These are phyloP conservation scores for Penaeus indicus DNA, from an alignment of 1,140 invertebrate genomes.

Conservation along the genomic window DNA sequence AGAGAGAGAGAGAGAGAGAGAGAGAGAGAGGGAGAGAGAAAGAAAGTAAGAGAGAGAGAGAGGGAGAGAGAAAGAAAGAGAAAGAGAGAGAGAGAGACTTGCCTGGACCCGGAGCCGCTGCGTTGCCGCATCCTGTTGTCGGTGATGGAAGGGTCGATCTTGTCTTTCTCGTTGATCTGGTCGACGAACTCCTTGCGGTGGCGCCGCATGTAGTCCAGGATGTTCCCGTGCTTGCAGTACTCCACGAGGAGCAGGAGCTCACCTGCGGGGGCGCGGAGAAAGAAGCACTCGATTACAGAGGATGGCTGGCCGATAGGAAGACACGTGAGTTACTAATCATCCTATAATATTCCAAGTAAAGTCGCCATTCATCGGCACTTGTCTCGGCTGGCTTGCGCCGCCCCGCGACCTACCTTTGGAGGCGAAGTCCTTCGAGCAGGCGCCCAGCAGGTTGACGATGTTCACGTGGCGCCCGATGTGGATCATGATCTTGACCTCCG, in stretches of 20 bases:
- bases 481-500: constrained; percentile 94
- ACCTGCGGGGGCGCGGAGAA: neutral
- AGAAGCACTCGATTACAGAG: no score
- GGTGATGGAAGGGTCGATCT: constrained; percentile 41
- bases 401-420: neutral
- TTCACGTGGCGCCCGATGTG: constrained; percentile 94
- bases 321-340: neutral
- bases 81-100: neutral
- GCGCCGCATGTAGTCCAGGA: constrained; percentile 85
- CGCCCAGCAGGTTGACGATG: constrained; percentile 93
- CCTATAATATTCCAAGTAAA: no score
- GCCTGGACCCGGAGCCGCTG: constrained; percentile 47
- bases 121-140: constrained; percentile 36
- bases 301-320: neutral
- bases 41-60: no score
- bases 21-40: no score
- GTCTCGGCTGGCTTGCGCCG: no score
- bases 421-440: constrained; percentile 89
- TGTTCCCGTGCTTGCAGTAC: constrained; percentile 90
- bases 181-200: constrained; percentile 84
- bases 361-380: constrained; percentile 71
- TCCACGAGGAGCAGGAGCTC: constrained; percentile 79
- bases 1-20: no score
- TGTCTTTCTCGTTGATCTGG: constrained; percentile 75
- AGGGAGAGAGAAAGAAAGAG: no score